Evolutionary conservation across 1,140 invertebrate genomes (phyloP), one percentile per base, ranked within the genome.

Genomic region (Yoshiicerus persimilis): DNA sequence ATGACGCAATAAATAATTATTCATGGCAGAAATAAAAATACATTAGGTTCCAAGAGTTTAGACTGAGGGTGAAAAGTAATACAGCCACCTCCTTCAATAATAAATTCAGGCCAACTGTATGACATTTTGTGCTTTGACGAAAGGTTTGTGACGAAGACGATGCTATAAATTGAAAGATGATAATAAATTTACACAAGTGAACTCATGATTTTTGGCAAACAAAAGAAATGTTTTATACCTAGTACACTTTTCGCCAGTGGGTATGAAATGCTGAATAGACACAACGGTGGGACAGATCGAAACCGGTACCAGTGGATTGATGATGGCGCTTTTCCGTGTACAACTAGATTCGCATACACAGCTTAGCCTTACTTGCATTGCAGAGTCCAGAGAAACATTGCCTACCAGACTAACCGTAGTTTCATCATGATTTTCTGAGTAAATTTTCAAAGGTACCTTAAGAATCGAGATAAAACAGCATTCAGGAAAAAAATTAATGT

Each of bases 51-150:
- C 36, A 88, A 38, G 1, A 88, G 36, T 20, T 84, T 84, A 11
- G 84, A 39, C 13, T 75, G 34, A 0, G 87, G 87, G 9, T 64
- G 39, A 77, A 88, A 86, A 2, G 36, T 56, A 13, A 88, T 88
- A 0, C 16, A 38, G 0, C 77, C 83, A 3, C 38, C 39, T n/a
- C 83, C 62, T 32, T 86, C 41, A 13, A 64, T 27, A 23, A 64
- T 23, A 36, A 36, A 23, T 13, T 41, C 64, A 0, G 84, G 87
- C 87, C 87, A 88, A 38, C 62, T 16, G 77, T 86, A 88, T n/a
- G 77, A 84, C 56, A 88, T 75, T 27, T 39, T 80, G 25, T 85
- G 83, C n/a, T 85, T 86, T 77, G 32, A 27, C 20, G 87, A 88
- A 20, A 27, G 13, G 25, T 88, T 88, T 11, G 83, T 86, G 6